Evolutionary conservation across 2,888 invertebrate genomes (phyloP).

Genomic region (Andrena bucephala): DNA sequence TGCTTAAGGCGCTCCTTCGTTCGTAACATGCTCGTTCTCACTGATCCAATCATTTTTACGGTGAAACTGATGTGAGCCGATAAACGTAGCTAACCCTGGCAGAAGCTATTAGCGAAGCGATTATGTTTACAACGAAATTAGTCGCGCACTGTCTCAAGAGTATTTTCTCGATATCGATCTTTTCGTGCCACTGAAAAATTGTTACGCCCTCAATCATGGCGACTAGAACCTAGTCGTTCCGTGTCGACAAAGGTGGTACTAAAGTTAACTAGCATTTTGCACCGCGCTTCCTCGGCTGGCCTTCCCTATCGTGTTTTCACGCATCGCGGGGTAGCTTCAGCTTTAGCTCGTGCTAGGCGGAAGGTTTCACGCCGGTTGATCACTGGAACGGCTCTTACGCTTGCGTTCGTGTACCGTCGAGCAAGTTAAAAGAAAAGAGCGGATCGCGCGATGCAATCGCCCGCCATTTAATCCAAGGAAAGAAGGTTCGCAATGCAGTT

Average conservation of each 20-base stretch:
- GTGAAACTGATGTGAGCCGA: background rate
- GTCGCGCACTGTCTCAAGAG: background rate
- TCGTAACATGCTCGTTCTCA: background rate
- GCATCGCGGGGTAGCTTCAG: conserved; percentile 23
- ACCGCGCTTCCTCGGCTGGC: background rate
- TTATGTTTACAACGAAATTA: conserved; percentile 5
- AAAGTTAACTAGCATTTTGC: background rate
- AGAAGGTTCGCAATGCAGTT: too few species aligned
- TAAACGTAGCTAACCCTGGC: background rate
- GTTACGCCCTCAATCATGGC: background rate
- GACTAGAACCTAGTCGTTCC: background rate
- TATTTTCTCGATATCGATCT: background rate
- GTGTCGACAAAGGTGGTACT: background rate
- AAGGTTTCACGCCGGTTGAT: conserved; percentile 35
- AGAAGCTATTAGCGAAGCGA: too few species aligned
- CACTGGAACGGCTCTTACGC: conserved; percentile 33
- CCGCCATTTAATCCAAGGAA: too few species aligned
- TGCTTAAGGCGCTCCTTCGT: background rate
- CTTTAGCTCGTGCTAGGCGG: background rate
- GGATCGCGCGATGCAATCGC: background rate
- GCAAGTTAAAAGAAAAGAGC: conserved; percentile 20
- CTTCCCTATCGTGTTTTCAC: conserved; percentile 34
- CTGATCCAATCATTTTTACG: background rate
- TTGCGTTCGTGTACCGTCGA: conserved; percentile 25
- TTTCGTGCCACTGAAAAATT: conserved; percentile 5